phyloP scores from a whole-genome alignment of 2,888 invertebrate genomes.

The Bellardia bayeri region DNA sequence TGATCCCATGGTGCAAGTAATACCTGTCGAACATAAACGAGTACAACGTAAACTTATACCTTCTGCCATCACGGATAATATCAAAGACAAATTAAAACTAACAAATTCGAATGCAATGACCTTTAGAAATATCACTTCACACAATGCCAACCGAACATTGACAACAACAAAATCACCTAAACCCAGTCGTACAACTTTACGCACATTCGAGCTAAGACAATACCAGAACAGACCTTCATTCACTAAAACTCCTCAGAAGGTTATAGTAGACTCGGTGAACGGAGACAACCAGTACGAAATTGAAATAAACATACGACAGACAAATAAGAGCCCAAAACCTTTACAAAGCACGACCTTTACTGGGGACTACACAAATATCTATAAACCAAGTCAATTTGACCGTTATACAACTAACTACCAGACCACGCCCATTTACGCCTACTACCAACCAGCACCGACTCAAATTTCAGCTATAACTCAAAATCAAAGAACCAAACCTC shows the following conservation, averaged over 20 bases:
- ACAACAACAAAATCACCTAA: constrained; percentile 70
- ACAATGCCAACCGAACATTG: constrained; percentile 9
- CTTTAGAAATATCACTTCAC: background rate
- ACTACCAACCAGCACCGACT: constrained; percentile 73
- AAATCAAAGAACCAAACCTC: constrained; percentile 80
- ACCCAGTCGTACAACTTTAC: constrained; percentile 74
- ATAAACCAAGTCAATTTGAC: constrained; percentile 77
- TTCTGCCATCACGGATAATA: constrained; percentile 65
- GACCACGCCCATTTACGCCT: constrained; percentile 75
- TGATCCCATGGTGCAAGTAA: constrained; percentile 56
- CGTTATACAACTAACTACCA: constrained; percentile 77
- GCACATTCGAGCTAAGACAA: constrained; percentile 79
- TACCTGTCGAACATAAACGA: constrained; percentile 55
- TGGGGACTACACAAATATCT: constrained; percentile 76
- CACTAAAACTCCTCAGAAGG: constrained; percentile 80
- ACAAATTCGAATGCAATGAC: background rate
- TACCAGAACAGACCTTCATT: constrained; percentile 77
- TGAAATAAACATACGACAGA: constrained; percentile 83
- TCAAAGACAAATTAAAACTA: constrained; percentile 44
- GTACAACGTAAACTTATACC: constrained; percentile 62
- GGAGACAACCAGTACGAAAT: constrained; percentile 82
- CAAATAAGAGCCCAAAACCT: constrained; percentile 78
- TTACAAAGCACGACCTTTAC: constrained; percentile 58
- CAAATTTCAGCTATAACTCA: constrained; percentile 68
- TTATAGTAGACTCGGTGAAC: constrained; percentile 79